phyloP scores from a whole-genome alignment of 2,113 vertebrate genomes.

The Sapayoa aenigma region DNA sequence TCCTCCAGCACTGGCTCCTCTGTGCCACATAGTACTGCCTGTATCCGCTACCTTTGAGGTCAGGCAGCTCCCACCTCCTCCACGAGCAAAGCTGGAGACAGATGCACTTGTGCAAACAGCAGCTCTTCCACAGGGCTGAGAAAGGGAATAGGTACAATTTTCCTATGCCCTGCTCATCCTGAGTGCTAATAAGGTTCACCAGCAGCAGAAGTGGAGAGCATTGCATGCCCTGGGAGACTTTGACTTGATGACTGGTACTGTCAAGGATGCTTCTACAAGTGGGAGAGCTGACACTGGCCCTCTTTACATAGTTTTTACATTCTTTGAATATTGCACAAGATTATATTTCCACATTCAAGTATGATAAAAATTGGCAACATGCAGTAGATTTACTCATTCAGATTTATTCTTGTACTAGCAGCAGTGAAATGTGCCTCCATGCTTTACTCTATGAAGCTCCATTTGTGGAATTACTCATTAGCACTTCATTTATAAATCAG shows the following conservation, averaged over 20 bases:
- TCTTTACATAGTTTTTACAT: not conserved
- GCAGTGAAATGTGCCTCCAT: slow-evolving; percentile 44
- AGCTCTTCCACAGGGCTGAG: not conserved
- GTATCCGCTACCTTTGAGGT: not conserved
- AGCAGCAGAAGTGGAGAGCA: not conserved
- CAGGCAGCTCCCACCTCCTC: not conserved
- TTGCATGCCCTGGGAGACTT: not conserved
- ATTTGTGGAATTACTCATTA: slow-evolving; percentile 67
- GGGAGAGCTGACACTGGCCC: not conserved
- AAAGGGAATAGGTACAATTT: not conserved
- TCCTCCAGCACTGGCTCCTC: not conserved
- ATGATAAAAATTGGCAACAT: slow-evolving; percentile 17
- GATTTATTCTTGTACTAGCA: slow-evolving; percentile 60
- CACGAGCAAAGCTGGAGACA: not conserved
- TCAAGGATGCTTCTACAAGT: not conserved
- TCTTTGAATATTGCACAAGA: slow-evolving; percentile 37
- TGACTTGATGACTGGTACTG: not conserved
- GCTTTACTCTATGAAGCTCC: slow-evolving; percentile 37
- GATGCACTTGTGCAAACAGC: not conserved
- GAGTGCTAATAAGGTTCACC: not conserved
- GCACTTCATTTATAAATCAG: slow-evolving; percentile 64
- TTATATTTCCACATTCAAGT: slow-evolving; percentile 19
- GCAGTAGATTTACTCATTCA: slow-evolving; percentile 46
- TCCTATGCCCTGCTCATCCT: not conserved
- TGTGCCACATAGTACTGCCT: not conserved